A percentile compares a stretch with the other conserved stretches of the same genome.
These are phyloP conservation scores for Nicator chloris DNA, from an alignment of 2,113 vertebrate genomes.

Conservation along the genomic window DNA sequence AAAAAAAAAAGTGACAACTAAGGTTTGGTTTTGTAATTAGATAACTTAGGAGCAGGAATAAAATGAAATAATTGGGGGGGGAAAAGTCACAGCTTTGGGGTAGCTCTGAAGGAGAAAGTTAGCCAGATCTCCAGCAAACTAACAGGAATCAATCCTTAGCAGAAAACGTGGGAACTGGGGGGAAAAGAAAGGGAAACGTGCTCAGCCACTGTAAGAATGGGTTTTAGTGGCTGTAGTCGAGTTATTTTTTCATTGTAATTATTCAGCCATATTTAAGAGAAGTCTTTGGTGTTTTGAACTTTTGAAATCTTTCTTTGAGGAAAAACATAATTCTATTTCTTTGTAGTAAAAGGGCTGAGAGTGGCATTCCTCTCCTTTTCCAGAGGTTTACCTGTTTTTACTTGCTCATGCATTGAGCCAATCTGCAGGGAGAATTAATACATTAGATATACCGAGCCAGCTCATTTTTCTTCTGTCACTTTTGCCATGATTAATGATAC, in stretches of 20 bases:
- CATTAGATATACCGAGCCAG: slow-evolving; percentile 49
- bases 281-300: fast-evolving
- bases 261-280: neutral
- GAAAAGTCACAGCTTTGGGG: neutral
- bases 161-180: neutral
- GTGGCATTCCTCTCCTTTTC: neutral
- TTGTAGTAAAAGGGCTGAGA: neutral
- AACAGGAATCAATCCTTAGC: neutral
- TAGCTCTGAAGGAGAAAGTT: neutral
- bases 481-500: slow-evolving; percentile 64
- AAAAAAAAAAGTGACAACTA: neutral
- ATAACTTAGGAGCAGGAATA: neutral
- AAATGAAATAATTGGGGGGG: fast-evolving
- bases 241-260: neutral
- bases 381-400: slow-evolving; percentile 17
- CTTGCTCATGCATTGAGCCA: slow-evolving; percentile 35
- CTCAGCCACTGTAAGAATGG: neutral
- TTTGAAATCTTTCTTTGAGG: neutral
- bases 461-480: slow-evolving; percentile 71
- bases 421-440: slow-evolving; percentile 61
- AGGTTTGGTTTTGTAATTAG: neutral
- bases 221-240: neutral
- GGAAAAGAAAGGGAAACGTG: neutral
- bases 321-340: neutral
- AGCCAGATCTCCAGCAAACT: neutral